A percentile compares a stretch with the other conserved stretches of the same genome.
Conservation (phyloP, 2,888 invertebrate genomes). For the Nomada flava region DNA sequence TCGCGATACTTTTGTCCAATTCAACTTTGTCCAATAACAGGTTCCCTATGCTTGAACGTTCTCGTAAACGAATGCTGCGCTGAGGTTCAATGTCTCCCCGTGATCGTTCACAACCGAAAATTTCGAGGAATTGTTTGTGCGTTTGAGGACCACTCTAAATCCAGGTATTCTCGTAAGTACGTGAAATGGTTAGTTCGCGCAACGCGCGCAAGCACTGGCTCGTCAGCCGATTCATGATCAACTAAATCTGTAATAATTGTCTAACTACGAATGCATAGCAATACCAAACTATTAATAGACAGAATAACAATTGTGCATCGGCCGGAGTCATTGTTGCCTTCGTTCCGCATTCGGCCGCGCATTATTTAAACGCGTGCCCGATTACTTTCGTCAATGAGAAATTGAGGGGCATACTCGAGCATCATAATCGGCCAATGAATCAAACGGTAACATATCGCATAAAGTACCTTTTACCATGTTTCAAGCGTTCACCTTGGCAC, state of each 20-base stretch:
- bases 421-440: neutral
- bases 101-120: neutral
- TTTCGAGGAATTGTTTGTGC: slow-evolving; percentile 52
- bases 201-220: slow-evolving; percentile 25
- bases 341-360: neutral
- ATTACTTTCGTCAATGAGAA: neutral
- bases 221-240: slow-evolving; percentile 21
- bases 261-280: slow-evolving; percentile 47
- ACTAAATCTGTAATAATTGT: slow-evolving; percentile 36
- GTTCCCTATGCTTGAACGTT: neutral
- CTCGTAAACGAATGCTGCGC: slow-evolving; percentile 32
- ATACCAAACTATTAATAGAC: slow-evolving; percentile 34
- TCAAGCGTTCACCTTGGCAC: slow-evolving; percentile 6
- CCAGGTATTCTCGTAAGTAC: slow-evolving; percentile 48
- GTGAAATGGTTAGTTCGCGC: slow-evolving; percentile 19
- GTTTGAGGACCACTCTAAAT: slow-evolving; percentile 44
- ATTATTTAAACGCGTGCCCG: neutral
- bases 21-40: neutral
- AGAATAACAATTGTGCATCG: slow-evolving; percentile 29
- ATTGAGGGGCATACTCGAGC: neutral
- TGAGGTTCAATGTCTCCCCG: neutral
- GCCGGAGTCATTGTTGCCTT: slow-evolving; percentile 1
- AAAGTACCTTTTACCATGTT: neutral
- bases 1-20: neutral
- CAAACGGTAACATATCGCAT: slow-evolving; percentile 18